Conservation (phyloP, 2,797 vertebrate genomes). For the Pelobates cultripes region DNA sequence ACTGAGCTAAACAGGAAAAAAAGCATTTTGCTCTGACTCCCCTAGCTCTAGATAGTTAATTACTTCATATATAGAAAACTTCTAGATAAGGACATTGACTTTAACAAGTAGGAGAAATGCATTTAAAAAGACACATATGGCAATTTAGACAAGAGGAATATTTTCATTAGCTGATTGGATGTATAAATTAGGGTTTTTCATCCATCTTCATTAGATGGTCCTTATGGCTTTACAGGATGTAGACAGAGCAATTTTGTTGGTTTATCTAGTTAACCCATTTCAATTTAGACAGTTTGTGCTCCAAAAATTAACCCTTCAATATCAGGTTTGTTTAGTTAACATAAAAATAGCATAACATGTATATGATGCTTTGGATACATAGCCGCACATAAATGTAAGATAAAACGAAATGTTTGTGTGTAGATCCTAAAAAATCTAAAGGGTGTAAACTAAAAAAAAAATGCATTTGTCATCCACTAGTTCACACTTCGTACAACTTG, state of each 20-base stretch:
- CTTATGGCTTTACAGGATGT: background rate
- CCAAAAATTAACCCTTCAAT: too few species aligned
- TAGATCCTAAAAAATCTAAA: too few species aligned
- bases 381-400: too few species aligned
- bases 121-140: background rate
- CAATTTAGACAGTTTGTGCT: too few species aligned
- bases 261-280: too few species aligned
- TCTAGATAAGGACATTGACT: background rate
- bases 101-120: background rate
- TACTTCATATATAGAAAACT: background rate
- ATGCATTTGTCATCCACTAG: too few species aligned
- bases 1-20: conserved; percentile 14
- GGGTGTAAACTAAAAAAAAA: too few species aligned
- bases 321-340: too few species aligned
- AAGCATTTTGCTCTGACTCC: conserved; percentile 6
- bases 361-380: too few species aligned
- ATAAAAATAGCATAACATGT: too few species aligned
- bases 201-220: background rate
- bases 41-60: conserved; percentile 25
- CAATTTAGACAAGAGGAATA: background rate
- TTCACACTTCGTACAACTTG: too few species aligned
- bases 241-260: background rate
- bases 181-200: background rate
- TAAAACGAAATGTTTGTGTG: too few species aligned
- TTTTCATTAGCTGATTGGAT: background rate